phyloP scores from a whole-genome alignment of 2,113 vertebrate species.

The Eurystomus gularis region DNA sequence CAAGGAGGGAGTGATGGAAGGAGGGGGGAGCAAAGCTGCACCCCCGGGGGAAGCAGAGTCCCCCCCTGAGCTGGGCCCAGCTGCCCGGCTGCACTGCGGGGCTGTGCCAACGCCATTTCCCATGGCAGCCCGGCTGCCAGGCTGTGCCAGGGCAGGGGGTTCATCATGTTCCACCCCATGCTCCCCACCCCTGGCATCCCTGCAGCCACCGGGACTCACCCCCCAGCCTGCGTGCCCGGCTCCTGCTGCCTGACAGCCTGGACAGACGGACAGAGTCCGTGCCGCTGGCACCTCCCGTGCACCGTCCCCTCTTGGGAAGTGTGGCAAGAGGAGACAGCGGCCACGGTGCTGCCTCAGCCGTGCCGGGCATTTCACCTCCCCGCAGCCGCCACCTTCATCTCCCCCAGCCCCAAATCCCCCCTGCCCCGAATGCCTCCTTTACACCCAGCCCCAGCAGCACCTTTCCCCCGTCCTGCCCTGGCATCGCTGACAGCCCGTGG shows the following conservation, averaged over 20 bases:
- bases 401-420: background rate
- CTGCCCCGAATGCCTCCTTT: background rate
- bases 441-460: background rate
- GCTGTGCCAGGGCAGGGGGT: background rate
- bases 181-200: background rate
- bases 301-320: rapidly evolving
- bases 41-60: background rate
- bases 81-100: background rate
- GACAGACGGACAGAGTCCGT: rapidly evolving
- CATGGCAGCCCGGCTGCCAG: background rate
- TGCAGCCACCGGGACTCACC: rapidly evolving
- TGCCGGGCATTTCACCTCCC: background rate
- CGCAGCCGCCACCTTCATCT: background rate
- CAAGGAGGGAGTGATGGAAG: background rate
- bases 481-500: background rate
- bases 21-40: background rate
- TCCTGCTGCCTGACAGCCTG: background rate
- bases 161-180: rapidly evolving
- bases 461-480: rapidly evolving
- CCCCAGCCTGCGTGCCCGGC: background rate
- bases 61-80: background rate
- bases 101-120: background rate
- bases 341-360: background rate
- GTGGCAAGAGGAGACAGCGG: no score
- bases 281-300: rapidly evolving